phyloP scores from a whole-genome alignment of 2,113 vertebrate genomes.

The Sakesphorus luctuosus region DNA sequence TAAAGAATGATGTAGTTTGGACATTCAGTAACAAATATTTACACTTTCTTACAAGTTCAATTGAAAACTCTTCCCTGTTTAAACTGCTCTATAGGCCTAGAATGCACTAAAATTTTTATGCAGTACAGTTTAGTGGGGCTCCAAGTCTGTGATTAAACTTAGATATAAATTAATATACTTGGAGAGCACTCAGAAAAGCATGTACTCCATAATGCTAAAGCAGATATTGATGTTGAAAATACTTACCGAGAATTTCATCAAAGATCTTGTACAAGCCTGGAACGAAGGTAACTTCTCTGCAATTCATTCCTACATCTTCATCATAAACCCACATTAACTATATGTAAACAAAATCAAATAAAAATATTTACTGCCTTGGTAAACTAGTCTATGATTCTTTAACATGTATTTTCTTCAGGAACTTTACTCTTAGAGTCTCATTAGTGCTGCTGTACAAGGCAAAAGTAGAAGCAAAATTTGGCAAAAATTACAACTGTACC shows the following conservation, averaged over 20 bases:
- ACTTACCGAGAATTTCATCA: slow-evolving; percentile 99
- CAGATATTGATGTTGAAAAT: not conserved
- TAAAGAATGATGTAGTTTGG: not conserved
- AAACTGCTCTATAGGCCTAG: not conserved
- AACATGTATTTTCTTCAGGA: not conserved
- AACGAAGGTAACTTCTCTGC: slow-evolving; percentile 95
- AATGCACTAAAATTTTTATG: not conserved
- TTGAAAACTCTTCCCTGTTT: not conserved
- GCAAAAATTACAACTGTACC: not conserved
- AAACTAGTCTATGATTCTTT: not conserved
- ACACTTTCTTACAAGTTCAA: not conserved
- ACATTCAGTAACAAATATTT: not conserved
- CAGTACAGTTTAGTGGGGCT: not conserved
- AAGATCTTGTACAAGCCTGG: slow-evolving; percentile 99
- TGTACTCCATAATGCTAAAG: not conserved
- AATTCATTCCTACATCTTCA: slow-evolving; percentile 96
- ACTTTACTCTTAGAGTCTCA: not conserved
- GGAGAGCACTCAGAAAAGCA: not conserved
- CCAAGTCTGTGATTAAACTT: not conserved
- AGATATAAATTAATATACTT: not conserved
- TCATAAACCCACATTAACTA: slow-evolving; percentile 99
- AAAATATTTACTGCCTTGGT: not conserved
- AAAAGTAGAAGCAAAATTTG: not conserved
- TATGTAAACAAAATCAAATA: slow-evolving; percentile 45
- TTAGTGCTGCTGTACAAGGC: not conserved